Evolutionary conservation across 2,888 invertebrate genomes (phyloP).

Genomic region (Coleophora deauratella): DNA sequence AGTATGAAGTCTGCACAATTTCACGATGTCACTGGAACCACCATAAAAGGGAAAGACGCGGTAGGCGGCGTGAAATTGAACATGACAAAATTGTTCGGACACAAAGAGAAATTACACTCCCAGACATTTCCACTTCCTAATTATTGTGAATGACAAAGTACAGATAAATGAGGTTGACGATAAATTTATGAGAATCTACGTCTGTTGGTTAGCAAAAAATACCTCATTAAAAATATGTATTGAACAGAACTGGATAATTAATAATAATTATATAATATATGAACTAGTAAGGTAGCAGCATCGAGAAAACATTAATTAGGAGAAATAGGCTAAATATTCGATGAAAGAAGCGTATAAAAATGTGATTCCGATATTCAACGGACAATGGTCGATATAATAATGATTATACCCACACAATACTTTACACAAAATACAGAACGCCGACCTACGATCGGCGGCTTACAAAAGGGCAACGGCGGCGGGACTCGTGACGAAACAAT

Average conservation of each 20-base stretch:
- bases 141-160: conserved; percentile 52
- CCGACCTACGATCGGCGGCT: conserved; percentile 5
- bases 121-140: conserved; percentile 46
- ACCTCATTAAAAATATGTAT: too few species aligned
- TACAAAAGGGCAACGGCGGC: conserved; percentile 26
- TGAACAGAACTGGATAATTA: too few species aligned
- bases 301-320: too few species aligned
- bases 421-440: conserved; percentile 1
- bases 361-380: too few species aligned
- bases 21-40: conserved; percentile 18
- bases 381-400: too few species aligned
- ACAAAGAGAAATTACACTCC: conserved; percentile 46
- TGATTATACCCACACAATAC: too few species aligned
- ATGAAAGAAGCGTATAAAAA: too few species aligned
- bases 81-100: conserved; percentile 53
- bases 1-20: conserved; percentile 4
- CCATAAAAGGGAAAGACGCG: conserved; percentile 42
- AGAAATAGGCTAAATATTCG: too few species aligned
- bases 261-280: too few species aligned
- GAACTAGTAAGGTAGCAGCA: too few species aligned
- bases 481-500: conserved; percentile 58
- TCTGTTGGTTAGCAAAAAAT: conserved; percentile 19
- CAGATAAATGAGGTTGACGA: conserved; percentile 32
- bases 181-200: conserved; percentile 29
- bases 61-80: conserved; percentile 49